Evolutionary conservation across 2,113 vertebrate genomes (phyloP), one percentile per base, ranked within the genome.

Genomic region (Benitochromis conjunctus): DNA sequence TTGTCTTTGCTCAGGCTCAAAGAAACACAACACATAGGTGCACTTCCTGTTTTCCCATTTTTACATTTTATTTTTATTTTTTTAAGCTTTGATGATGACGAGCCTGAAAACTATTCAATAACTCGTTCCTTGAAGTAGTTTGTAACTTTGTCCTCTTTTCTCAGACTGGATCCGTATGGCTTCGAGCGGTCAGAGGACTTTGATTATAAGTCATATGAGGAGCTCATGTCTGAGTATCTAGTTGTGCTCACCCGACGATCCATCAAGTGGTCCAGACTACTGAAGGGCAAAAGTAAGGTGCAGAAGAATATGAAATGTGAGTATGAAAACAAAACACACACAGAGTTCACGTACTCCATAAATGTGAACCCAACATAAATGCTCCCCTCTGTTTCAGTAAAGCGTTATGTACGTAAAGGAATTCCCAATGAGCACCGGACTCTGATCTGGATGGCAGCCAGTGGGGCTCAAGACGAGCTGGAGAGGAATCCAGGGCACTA

Each of bases 401-500:
- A 99, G 91, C 97, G 99, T 74, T 99, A 98, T 0, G 96, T 99
- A 43, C 97, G 99, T 24, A 99, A 99, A 88, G 98, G 99, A 8
- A 90, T 99, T 83, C 99, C 98, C 1, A 97, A 96, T 48, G 97
- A 99, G 91, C 97, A 98, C 89, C 96, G 99, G 5, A 92, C 97
- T 7, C 90, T 96, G 16, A 94, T 98, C 83, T 99, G 99, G 99
- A 98, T 99, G 98, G 93, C 95, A 4, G 95, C 97, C 69, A 99
- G 99, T 5, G 99, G 99, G 10, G 98, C 98, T 18, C 98, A 98
- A 94, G 93, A 97, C 69, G 97, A 93, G 92, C 96, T 99, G 94
- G 98, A 99, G 43, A 96, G 87, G 93, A 98, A 98, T 85, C 96
- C 97, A 2, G 97, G 97, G 3, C 97, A 98, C 90, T 99, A 98